Evolutionary conservation across 2,888 invertebrate species (phyloP), one percentile per base, ranked within the genome.

Genomic region (Lamellibrachia columna): DNA sequence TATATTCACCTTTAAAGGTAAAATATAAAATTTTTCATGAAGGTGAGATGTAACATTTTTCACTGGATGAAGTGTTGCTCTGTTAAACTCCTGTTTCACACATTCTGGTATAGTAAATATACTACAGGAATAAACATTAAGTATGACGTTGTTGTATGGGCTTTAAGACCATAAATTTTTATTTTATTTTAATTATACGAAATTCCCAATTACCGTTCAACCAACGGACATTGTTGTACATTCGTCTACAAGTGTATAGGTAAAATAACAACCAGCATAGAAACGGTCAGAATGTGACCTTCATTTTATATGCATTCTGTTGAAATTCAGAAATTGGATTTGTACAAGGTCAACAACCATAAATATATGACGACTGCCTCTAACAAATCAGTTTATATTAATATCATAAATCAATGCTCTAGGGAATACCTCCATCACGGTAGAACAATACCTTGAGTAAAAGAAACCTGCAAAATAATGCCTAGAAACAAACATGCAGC

Each of bases 271-370:
- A 58, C 15, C 58, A 75, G 75, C 15, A 75, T 22, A 75, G 15
- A 75, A 75, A 75, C 75, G 22, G n/a, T 75, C 75, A 75, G 22
- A 22, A 75, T 75, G 75, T 6, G 22, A 15, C n/a, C 75, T 75
- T 75, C 75, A 75, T 75, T 75, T 75, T 75, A 75, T 75, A 22
- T 75, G 15, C 22, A 22, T 15, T 75, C n/a, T 75, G 75, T 6
- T n/a, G n/a, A 75, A 75, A 40, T 40, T 40, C 40, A 40, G 22
- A 75, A 22, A 22, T 15, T 15, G 15, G 75, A 75, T 75, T 22
- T 22, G 22, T 75, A 75, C 75, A 75, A 75, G n/a, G 75, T 75
- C n/a, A n/a, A 75, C 75, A 75, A 75, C 75, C 75, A 75, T 75
- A 75, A 75, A 75, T 75, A 40, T 40, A 75, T 75, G 75, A 75